Evolutionary conservation across 2,797 vertebrate genomes (phyloP).

Genomic region (Poeciliopsis infans): DNA sequence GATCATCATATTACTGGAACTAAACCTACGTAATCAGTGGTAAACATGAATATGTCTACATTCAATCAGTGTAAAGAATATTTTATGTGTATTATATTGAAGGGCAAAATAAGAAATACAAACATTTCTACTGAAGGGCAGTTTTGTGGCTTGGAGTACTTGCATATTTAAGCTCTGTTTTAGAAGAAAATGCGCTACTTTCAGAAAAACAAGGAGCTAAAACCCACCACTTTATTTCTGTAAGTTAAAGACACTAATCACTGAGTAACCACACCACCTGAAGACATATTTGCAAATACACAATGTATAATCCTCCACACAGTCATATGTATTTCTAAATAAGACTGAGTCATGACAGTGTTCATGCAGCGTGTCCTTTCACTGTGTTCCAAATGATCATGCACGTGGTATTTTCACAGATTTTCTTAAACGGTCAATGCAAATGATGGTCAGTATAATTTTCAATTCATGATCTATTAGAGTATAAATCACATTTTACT

Average conservation of each 20-base stretch:
- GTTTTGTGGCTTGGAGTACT: conserved; percentile 2
- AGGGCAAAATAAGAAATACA: background rate
- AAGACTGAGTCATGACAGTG: conserved; percentile 19
- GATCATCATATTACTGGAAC: background rate
- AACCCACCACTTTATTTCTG: conserved; percentile 22
- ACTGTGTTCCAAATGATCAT: too few relatives aligned
- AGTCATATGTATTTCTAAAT: conserved; percentile 24
- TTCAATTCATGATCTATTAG: too few relatives aligned
- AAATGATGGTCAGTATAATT: too few relatives aligned
- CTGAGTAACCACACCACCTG: conserved; percentile 28
- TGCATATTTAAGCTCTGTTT: conserved; percentile 20
- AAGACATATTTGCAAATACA: conserved; percentile 22
- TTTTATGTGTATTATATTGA: background rate
- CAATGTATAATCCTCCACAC: conserved; percentile 28
- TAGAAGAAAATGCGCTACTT: conserved; percentile 11
- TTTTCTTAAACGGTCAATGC: too few relatives aligned
- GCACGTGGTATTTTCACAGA: too few relatives aligned
- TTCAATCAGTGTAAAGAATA: background rate
- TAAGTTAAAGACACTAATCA: conserved; percentile 29
- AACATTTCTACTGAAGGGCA: conserved; percentile 8
- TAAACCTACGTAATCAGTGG: background rate
- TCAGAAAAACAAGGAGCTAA: conserved; percentile 18
- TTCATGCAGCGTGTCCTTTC: background rate
- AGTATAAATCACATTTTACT: too few relatives aligned
- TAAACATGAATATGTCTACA: background rate